Conservation (phyloP, 2,888 invertebrate species). For the Sesamia inferens region DNA sequence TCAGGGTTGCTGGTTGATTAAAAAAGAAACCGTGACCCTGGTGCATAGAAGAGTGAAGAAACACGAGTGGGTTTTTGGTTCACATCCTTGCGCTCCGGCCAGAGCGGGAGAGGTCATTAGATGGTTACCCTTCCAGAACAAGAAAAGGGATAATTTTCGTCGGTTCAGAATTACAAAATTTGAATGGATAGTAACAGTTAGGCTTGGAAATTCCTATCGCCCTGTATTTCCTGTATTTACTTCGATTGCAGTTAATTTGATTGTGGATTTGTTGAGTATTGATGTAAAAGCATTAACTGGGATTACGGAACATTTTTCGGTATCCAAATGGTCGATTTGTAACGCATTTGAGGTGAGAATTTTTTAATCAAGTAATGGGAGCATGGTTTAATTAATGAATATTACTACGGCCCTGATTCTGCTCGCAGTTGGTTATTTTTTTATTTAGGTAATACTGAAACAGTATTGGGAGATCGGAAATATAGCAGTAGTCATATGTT, state of each 20-base stretch:
- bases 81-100: too few species aligned
- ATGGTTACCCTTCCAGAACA: too few species aligned
- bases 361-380: constrained; percentile 44
- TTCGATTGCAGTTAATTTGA: constrained; percentile 25
- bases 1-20: too few species aligned
- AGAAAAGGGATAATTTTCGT: too few species aligned
- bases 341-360: not conserved
- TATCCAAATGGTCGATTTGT: constrained; percentile 35
- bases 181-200: too few species aligned
- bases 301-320: constrained; percentile 9
- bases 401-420: not conserved
- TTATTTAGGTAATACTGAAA: not conserved
- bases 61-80: too few species aligned
- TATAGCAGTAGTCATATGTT: not conserved
- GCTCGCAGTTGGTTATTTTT: not conserved
- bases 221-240: constrained; percentile 1
- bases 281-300: constrained; percentile 12
- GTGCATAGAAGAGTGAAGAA: too few species aligned
- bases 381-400: constrained; percentile 20
- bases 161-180: too few species aligned
- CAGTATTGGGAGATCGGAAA: not conserved
- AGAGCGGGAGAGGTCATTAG: too few species aligned
- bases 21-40: too few species aligned
- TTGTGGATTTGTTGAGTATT: constrained; percentile 10
- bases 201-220: not conserved